Conservation (phyloP, 2,113 vertebrate species). For the Stegastes partitus region DNA sequence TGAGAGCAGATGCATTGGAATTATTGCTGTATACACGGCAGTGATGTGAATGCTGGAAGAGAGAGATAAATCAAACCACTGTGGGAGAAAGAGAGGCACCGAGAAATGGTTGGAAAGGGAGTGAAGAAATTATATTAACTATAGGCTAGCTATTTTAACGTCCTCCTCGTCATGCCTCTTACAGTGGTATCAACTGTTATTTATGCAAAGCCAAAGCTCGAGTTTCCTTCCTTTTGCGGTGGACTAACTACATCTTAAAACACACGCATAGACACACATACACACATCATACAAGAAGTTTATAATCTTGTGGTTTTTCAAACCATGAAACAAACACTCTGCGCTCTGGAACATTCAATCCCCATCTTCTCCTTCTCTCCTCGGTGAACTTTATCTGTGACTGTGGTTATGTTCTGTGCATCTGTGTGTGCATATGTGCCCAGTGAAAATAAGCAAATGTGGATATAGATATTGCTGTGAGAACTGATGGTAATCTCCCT, state of each 20-base stretch:
- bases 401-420: constrained; percentile 11
- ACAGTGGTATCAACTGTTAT: constrained; percentile 38
- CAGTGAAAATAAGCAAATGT: neutral
- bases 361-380: constrained; percentile 26
- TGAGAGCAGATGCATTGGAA: constrained; percentile 63
- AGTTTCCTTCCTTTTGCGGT: constrained; percentile 57
- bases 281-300: constrained; percentile 51
- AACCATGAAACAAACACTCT: constrained; percentile 53
- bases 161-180: constrained; percentile 21
- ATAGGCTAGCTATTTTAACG: constrained; percentile 32
- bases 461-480: constrained; percentile 28
- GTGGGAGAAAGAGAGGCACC: neutral
- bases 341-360: constrained; percentile 38
- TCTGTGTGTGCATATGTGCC: neutral
- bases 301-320: constrained; percentile 56
- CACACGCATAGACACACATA: constrained; percentile 27
- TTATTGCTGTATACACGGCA: constrained; percentile 27
- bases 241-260: constrained; percentile 40
- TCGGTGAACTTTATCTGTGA: constrained; percentile 20
- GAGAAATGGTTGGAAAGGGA: neutral
- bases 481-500: constrained; percentile 43
- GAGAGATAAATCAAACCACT: constrained; percentile 8
- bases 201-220: constrained; percentile 36
- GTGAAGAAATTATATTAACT: constrained; percentile 24
- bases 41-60: constrained; percentile 41